These are phyloP conservation scores for Anarhynchus alexandrinus DNA, from an alignment of 2,113 vertebrate species.

Conservation along the genomic window DNA sequence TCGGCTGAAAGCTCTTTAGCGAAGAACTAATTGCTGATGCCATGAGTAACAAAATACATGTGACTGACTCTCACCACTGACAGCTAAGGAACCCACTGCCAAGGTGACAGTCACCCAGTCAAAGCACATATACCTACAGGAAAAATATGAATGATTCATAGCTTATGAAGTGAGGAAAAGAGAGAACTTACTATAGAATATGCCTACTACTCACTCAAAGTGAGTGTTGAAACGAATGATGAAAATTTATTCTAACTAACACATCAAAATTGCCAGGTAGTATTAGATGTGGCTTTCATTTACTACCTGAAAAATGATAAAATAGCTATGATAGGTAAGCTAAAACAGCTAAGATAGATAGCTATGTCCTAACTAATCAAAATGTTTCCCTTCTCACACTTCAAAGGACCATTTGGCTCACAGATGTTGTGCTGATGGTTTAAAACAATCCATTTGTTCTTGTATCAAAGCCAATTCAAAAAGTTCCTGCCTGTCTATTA, in stretches of 20 bases:
- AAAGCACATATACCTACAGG: not conserved
- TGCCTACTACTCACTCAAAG: not conserved
- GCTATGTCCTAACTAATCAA: not conserved
- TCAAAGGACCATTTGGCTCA: not conserved
- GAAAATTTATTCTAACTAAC: not conserved
- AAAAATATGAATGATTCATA: not conserved
- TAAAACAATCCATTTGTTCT: not conserved
- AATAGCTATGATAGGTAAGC: not conserved
- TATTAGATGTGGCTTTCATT: not conserved
- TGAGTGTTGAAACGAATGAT: not conserved
- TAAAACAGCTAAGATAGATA: not conserved
- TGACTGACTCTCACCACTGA: not conserved
- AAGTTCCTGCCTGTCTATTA: not conserved
- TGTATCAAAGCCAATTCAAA: not conserved
- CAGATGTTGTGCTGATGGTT: not conserved
- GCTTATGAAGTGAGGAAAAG: not conserved
- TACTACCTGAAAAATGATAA: not conserved
- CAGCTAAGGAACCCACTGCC: not conserved
- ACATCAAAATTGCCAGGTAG: not conserved
- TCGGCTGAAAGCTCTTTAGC: not conserved
- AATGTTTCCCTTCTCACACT: not conserved
- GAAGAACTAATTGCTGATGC: not conserved
- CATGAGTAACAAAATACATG: not conserved
- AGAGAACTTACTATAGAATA: not conserved
- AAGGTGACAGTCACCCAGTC: not conserved